Evolutionary conservation across 2,797 vertebrate species (phyloP).

Genomic region (Microctenopoma steveboyesi): DNA sequence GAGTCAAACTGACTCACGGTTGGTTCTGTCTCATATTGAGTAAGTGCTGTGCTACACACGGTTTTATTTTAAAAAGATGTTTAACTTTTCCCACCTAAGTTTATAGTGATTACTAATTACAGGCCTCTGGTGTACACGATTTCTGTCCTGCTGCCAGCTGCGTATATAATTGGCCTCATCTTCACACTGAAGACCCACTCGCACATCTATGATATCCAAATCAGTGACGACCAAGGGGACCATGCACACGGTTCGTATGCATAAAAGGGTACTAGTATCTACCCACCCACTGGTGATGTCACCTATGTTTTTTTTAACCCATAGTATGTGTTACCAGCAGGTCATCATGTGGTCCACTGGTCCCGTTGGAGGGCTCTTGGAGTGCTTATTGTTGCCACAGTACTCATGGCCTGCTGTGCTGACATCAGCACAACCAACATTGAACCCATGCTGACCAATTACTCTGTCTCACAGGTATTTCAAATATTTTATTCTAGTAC

Average conservation of each 20-base stretch:
- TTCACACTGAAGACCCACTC: slow-evolving; percentile 91
- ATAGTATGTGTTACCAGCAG: slow-evolving; percentile 39
- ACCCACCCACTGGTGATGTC: slow-evolving; percentile 42
- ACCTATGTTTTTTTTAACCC: background rate
- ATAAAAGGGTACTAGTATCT: slow-evolving; percentile 26
- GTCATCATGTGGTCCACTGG: slow-evolving; percentile 85
- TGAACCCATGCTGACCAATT: slow-evolving; percentile 86
- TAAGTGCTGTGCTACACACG: slow-evolving; percentile 66
- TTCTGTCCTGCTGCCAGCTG: slow-evolving; percentile 84
- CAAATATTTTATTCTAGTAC: background rate
- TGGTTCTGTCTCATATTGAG: slow-evolving; percentile 82
- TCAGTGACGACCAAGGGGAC: slow-evolving; percentile 84
- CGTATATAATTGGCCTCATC: slow-evolving; percentile 88
- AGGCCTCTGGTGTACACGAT: slow-evolving; percentile 88
- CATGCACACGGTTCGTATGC: slow-evolving; percentile 73
- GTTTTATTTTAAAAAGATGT: background rate
- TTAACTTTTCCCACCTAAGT: background rate
- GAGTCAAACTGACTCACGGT: slow-evolving; percentile 75
- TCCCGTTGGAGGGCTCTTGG: slow-evolving; percentile 84
- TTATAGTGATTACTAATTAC: background rate
- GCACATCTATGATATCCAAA: slow-evolving; percentile 89
- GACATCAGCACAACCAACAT: slow-evolving; percentile 92
- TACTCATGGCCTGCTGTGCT: slow-evolving; percentile 90
- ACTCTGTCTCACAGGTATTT: slow-evolving; percentile 86
- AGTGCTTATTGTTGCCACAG: slow-evolving; percentile 84